Base-by-base conservation (phyloP, 2,797 vertebrate genomes). In the Pempheris klunzingeri region DNA sequence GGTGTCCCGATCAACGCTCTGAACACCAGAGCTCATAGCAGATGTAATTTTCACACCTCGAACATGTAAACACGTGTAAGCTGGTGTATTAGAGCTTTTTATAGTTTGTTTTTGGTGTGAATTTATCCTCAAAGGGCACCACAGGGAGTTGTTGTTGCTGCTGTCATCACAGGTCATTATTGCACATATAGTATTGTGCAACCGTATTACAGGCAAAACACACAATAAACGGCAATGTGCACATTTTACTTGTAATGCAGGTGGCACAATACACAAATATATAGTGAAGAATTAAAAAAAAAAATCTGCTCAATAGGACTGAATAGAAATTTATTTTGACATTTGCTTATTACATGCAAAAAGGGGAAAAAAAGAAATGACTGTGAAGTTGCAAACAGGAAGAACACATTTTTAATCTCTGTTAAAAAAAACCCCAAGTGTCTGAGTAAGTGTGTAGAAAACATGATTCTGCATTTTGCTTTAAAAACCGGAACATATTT, bases 281-380 rank as follows among this genome's bases (percentile, higher is more conserved):
- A 52, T 5, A 58, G n/a, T 2, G 18, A 38, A 2, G 12, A 39
- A 30, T n/a, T 30, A 0, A 7, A n/a, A 32, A 32, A 44, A 47
- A 46, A 49, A 22, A 6, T 15, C 57, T 43, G 4, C n/a, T 26
- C 24, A 46, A 32, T 20, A 32, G 30, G 26, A 68, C 8, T 63
- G 26, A 72, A 74, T 12, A 82, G 4, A 69, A 71, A 61, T 76
- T 69, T 84, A 84, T 76, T 74, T 61, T 20, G 15, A 57, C 3
- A 47, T 59, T 53, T 70, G 41, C 39, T 52, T 8, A 3, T 49
- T 10, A 41, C 34, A 80, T 46, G 38, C n/a, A 50, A 43, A 50
- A 28, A 52, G 54, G 55, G 12, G 7, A 8, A 32, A 39, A 17
- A 68, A 55, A 17, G 0, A 17, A 50, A 36, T 4, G 0, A 17